Evolutionary conservation across 1,140 invertebrate genomes (phyloP).

Genomic region (Theocolax elegans): DNA sequence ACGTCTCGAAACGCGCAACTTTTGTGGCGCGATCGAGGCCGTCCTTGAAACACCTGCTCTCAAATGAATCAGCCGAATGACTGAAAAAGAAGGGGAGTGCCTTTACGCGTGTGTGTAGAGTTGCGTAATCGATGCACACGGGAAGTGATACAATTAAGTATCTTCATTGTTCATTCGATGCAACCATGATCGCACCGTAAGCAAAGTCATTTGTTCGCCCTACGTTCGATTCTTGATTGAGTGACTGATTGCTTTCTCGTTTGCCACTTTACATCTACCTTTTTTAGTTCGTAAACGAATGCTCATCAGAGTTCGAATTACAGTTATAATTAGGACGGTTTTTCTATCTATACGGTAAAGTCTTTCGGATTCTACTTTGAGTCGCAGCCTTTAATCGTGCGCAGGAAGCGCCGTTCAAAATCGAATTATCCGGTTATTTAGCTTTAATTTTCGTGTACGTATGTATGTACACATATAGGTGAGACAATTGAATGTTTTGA

Average conservation of each 20-base stretch:
- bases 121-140: not conserved
- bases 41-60: constrained; percentile 26
- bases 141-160: not conserved
- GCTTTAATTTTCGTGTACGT: not conserved
- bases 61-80: constrained; percentile 2
- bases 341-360: not conserved
- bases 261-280: not conserved
- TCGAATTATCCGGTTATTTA: constrained; percentile 12
- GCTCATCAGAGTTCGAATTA: not conserved
- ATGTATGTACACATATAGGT: no score
- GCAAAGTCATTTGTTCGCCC: not conserved
- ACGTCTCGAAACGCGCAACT: not conserved
- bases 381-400: not conserved
- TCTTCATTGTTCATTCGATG: constrained; percentile 4
- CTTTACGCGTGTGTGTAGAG: not conserved
- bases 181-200: not conserved
- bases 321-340: constrained; percentile 12
- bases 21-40: not conserved
- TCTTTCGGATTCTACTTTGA: not conserved
- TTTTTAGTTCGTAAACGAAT: not conserved
- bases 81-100: not conserved
- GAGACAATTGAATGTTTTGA: no score
- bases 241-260: not conserved
- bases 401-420: not conserved
- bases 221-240: not conserved